A percentile compares a stretch with the other conserved stretches of the same genome.
phyloP scores from a whole-genome alignment of 2,113 vertebrate genomes.

The Corythaixoides concolor region DNA sequence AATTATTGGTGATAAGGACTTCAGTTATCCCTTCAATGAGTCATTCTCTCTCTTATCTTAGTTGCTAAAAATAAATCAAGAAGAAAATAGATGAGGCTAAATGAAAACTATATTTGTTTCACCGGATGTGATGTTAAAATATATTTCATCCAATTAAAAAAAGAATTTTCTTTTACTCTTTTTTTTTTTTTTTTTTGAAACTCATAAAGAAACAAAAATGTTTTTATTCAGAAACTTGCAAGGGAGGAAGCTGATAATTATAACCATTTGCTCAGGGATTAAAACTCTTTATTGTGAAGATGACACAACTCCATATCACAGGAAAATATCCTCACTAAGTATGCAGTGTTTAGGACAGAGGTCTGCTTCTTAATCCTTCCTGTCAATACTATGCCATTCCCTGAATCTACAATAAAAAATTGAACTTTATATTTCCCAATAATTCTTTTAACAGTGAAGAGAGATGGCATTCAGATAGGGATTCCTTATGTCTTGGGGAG shows the following conservation, averaged over 20 bases:
- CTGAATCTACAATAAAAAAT: background rate
- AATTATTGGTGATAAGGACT: background rate
- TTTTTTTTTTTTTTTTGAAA: too few relatives aligned
- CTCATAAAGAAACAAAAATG: background rate
- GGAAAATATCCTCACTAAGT: background rate
- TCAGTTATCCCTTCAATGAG: background rate
- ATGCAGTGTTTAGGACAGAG: background rate
- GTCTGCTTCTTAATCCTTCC: background rate
- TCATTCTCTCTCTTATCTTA: background rate
- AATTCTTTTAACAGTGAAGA: background rate
- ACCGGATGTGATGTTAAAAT: background rate
- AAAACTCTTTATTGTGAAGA: background rate
- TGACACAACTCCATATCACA: background rate
- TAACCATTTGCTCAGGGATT: background rate
- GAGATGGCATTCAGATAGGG: background rate
- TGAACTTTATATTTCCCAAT: background rate
- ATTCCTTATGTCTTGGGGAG: background rate
- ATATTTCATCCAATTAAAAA: background rate
- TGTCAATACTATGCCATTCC: background rate
- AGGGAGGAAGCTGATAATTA: background rate
- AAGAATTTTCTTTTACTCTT: fast-evolving
- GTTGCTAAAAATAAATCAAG: background rate
- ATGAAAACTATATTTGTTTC: background rate
- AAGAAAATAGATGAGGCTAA: background rate
- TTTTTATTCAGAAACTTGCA: background rate